Evolutionary conservation across 2,888 invertebrate genomes (phyloP), one percentile per base, ranked within the genome.

Genomic region (Lasioglossum figueresi): DNA sequence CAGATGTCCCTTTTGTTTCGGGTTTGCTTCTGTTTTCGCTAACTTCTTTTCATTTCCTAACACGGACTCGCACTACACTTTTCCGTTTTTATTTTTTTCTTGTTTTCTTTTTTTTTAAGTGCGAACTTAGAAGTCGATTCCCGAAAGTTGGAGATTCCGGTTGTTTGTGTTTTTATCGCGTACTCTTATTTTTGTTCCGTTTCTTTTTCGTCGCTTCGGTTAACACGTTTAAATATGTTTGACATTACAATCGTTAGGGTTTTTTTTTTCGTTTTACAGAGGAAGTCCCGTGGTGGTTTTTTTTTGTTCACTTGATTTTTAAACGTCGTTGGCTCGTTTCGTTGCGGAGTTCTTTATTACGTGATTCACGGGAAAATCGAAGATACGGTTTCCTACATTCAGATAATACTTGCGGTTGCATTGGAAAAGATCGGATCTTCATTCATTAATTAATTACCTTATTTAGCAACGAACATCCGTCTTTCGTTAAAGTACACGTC

Each of bases 281-380:
- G 76, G 76, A 85, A 84, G 73, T 76, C 70, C 76, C 37, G n/a
- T 40, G 70, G 37, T 19, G 31, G 23, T n/a, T 37, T 19, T 66
- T 37, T 34, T 2, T 56, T 76, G 59, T 45, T 76, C 84, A 84
- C 84, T 76, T 71, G 45, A 66, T 75, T 63, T 68, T 37, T 37
- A 37, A 37, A 71, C 34, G 71, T 84, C 52, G n/a, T 48, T 43
- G 52, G n/a, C 40, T 31, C 66, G 79, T 76, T 88, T 83, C 73
- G 83, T 88, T 89, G 89, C 91, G 71, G 91, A 91, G 91, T 91
- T 91, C 91, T 91, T 91, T 88, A 91, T 90, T 88, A 87, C 37
- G 34, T 72, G 59, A 77, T 43, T 70, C 23, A 48, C 59, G 66
- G 40, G 79, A 56, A 23, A 81, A 73, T 66, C 31, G 27, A 70